These are phyloP conservation scores for Drosophila leontia DNA, from an alignment of 1,140 invertebrate genomes.

Conservation along the genomic window DNA sequence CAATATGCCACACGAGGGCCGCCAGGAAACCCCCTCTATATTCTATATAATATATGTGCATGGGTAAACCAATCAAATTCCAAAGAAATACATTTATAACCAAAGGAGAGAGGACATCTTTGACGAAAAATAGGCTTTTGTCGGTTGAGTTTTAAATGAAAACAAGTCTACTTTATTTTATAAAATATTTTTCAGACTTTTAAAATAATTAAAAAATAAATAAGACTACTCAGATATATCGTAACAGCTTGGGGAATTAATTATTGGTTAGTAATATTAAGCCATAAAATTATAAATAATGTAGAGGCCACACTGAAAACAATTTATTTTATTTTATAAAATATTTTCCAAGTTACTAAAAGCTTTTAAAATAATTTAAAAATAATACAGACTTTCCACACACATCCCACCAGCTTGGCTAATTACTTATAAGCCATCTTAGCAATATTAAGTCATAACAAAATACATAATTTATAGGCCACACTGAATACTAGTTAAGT, in stretches of 20 bases:
- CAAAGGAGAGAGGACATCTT: neutral
- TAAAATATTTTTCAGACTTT: neutral
- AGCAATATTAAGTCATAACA: neutral
- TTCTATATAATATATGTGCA: neutral
- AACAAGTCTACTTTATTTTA: too few relatives aligned
- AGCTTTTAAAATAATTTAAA: neutral
- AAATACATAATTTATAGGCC: slow-evolving; percentile 2
- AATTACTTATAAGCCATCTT: neutral
- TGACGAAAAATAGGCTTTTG: neutral
- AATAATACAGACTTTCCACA: neutral
- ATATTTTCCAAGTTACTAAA: neutral
- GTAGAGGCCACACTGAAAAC: too few relatives aligned
- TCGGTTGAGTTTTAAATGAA: neutral
- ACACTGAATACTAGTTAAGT: neutral
- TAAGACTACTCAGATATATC: neutral
- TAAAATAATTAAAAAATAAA: neutral
- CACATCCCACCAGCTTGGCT: too few relatives aligned
- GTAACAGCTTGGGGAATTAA: neutral
- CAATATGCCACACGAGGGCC: slow-evolving; percentile 52
- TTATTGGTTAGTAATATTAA: too few relatives aligned
- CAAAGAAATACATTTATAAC: slow-evolving; percentile 2
- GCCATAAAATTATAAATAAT: too few relatives aligned
- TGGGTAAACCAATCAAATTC: slow-evolving; percentile 26
- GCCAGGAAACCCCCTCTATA: neutral
- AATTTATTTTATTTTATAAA: neutral